Evolutionary conservation across 2,888 invertebrate genomes (phyloP), one percentile per base, ranked within the genome.

Genomic region (Heliconius erato): DNA sequence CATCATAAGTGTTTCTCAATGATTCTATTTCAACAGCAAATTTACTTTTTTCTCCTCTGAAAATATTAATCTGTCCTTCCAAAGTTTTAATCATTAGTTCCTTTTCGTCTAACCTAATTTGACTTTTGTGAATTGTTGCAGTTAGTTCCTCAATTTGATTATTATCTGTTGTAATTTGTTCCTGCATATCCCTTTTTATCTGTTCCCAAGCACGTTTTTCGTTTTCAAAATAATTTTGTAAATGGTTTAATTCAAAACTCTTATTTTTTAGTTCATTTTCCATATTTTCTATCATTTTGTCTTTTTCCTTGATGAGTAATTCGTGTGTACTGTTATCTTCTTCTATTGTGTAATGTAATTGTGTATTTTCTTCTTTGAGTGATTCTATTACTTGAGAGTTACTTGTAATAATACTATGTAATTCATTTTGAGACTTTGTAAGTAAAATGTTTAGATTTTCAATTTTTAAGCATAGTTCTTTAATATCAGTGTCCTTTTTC

Each of bases 321-420:
- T 91, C 91, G 84, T 91, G 89, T 65, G 86, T 91, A 82, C 87
- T 91, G 32, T 90, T 92, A 79, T 90, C 89, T 85, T 91, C 89
- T 87, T 92, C 89, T 72, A 92, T 89, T 3, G 88, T 87, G 82
- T 88, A 89, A n/a, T 90, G 91, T 83, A 92, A 82, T 35, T 91
- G 90, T 82, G 90, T 90, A 85, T 91, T 92, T 86, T 92, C 91
- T 83, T 88, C 89, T 85, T 90, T 88, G 71, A 91, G 83, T 11
- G 86, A 87, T 68, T 89, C 86, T 65, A 91, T 88, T 19, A 87
- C 82, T 83, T 89, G 86, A 79, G 82, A 84, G 76, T 89, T 89
- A 28, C 83, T 84, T n/a, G 90, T 87, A 5, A 86, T 85, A 82
- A 88, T 87, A 9, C 85, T 87, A 80, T 88, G 89, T 2, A 91